phyloP scores from a whole-genome alignment of 2,113 vertebrate genomes.

The Elaphurus davidianus region DNA sequence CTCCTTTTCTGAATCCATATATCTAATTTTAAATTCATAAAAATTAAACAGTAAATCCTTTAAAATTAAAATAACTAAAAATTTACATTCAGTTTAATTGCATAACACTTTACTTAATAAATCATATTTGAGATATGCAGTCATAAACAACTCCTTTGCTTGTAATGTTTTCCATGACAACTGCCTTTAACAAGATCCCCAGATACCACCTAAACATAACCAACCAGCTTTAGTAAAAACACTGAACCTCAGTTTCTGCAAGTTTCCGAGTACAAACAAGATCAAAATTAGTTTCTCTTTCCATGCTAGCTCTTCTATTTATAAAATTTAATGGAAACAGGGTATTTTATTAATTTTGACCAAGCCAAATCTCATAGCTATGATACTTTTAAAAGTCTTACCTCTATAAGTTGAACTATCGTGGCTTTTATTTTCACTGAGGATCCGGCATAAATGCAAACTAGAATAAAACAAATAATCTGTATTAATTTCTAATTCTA shows the following conservation, averaged over 20 bases:
- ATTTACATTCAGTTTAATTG: slow-evolving; percentile 37
- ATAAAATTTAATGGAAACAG: not conserved
- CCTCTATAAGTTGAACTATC: slow-evolving; percentile 90
- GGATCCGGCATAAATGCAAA: slow-evolving; percentile 92
- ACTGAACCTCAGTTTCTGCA: slow-evolving; percentile 41
- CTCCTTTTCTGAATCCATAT: slow-evolving; percentile 36
- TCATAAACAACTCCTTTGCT: slow-evolving; percentile 58
- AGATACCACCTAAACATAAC: slow-evolving; percentile 42
- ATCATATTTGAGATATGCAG: slow-evolving; percentile 5
- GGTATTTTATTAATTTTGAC: slow-evolving; percentile 28
- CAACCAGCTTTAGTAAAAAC: slow-evolving; percentile 54
- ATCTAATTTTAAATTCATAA: slow-evolving; percentile 39
- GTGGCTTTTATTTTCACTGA: slow-evolving; percentile 90
- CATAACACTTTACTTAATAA: slow-evolving; percentile 51
- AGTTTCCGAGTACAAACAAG: slow-evolving; percentile 41
- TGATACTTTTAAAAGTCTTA: slow-evolving; percentile 77
- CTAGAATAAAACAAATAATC: slow-evolving; percentile 80
- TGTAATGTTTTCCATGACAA: slow-evolving; percentile 49
- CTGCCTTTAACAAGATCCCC: slow-evolving; percentile 62
- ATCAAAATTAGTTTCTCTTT: slow-evolving; percentile 35
- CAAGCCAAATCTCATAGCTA: slow-evolving; percentile 29
- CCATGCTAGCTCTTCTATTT: slow-evolving; percentile 23
- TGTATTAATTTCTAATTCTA: slow-evolving; percentile 47
- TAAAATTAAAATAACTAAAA: slow-evolving; percentile 36
- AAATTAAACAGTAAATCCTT: slow-evolving; percentile 16